Evolutionary conservation across 1,140 invertebrate species (phyloP), one percentile per base, ranked within the genome.

Genomic region (Drosophila bocki): DNA sequence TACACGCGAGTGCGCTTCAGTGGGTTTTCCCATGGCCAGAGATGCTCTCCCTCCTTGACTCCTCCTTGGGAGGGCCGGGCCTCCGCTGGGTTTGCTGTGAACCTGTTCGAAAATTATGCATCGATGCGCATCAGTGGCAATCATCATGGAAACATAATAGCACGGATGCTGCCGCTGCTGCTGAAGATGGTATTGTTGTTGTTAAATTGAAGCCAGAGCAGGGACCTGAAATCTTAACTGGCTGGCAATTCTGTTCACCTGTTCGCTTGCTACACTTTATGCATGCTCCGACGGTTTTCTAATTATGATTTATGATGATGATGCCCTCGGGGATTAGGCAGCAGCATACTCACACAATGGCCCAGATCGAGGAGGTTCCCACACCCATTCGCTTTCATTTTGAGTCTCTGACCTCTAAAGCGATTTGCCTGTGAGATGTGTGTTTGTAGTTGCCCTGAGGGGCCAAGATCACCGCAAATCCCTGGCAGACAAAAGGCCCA

Each of bases 61-160:
- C 53, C 59, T 63, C 33, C 58, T 48, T 56, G 33, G 51, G 13
- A 39, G 53, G 33, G 8, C 29, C 19, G n/a, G 35, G 22, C 35
- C 19, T 48, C 15, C 19, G 8, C 37, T 37, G 15, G 32, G 7
- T 9, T 48, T 72, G 53, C 80, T 82, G 80, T 35, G 29, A 35
- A 84, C 76, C 80, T 82, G 80, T 78, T 82, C 62, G 41, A 56
- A 82, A 68, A 82, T 82, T 82, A 82, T 82, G 80, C 80, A 83
- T 76, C 75, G 65, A 62, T 80, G 61, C 45, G 69, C 75, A 58
- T 81, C 42, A 77, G 78, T 60, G 68, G 70, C 69, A 80, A 80
- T 68, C 35, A 64, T 51, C 26, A 44, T 15, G 42, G 53, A 39
- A 45, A 50, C 29, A 54, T 74, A 72, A 72, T 72, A 44, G 53